Conservation (phyloP, 2,113 vertebrate species). For the Chelonoidis abingdonii region DNA sequence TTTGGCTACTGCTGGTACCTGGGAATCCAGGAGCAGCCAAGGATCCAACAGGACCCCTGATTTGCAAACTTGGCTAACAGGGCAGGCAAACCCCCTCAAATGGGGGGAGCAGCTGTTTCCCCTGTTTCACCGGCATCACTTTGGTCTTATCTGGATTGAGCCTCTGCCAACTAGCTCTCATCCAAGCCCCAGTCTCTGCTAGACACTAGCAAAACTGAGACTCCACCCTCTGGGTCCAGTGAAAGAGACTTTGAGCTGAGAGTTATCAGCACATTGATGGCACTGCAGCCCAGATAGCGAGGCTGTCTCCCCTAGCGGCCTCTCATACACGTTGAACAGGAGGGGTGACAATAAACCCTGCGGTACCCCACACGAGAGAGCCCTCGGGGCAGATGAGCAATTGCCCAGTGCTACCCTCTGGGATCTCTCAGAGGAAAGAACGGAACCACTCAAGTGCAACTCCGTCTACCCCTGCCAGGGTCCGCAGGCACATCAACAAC, state of each 20-base stretch:
- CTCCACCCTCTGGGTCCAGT: conserved; percentile 17
- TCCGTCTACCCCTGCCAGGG: conserved; percentile 72
- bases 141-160: not conserved
- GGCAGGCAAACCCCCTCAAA: not conserved
- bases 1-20: conserved; percentile 22
- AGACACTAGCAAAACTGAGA: conserved; percentile 5
- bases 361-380: conserved; percentile 36
- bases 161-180: not conserved
- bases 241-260: conserved; percentile 27
- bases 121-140: not conserved
- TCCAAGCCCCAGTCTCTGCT: not conserved
- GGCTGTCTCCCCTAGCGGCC: conserved; percentile 29
- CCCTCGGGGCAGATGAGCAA: conserved; percentile 31
- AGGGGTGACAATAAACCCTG: conserved; percentile 54
- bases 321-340: conserved; percentile 49
- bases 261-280: not conserved
- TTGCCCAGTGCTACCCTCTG: conserved; percentile 38
- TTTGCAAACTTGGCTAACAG: not conserved
- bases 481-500: conserved; percentile 64
- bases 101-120: not conserved
- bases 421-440: conserved; percentile 18
- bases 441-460: conserved; percentile 61
- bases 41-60: conserved; percentile 34
- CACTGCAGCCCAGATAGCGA: not conserved
- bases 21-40: conserved; percentile 23